phyloP scores from a whole-genome alignment of 2,113 vertebrate genomes.

The Puffinus mauretanicus region DNA sequence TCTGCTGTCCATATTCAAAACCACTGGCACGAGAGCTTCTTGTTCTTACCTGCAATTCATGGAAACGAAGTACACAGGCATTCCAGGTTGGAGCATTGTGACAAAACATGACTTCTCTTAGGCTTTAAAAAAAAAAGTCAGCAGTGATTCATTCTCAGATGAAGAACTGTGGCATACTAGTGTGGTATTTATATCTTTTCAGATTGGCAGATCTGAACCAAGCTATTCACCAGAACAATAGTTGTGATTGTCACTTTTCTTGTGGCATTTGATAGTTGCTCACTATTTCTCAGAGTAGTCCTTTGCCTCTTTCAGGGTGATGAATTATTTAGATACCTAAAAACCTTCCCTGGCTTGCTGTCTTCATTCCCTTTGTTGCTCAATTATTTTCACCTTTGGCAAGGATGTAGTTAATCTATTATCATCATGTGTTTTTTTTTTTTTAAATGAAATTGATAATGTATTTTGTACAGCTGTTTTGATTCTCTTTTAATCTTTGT shows the following conservation, averaged over 20 bases:
- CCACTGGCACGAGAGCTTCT: not conserved
- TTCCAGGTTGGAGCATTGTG: not conserved
- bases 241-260: not conserved
- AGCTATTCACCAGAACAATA: not conserved
- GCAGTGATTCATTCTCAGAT: not conserved
- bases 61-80: not conserved
- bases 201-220: not conserved
- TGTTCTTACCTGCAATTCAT: not conserved
- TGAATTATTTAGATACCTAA: not conserved
- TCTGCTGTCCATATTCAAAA: not conserved
- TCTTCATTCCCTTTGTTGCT: not conserved
- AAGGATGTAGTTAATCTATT: not conserved
- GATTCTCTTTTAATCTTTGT: not conserved
- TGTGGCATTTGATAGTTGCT: not conserved
- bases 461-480: not conserved
- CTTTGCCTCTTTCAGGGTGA: not conserved
- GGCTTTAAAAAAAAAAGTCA: not conserved
- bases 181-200: not conserved
- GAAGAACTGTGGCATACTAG: not conserved
- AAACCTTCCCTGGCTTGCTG: not conserved
- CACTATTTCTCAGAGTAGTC: not conserved
- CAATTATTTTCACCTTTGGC: not conserved
- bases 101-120: not conserved
- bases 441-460: not conserved
- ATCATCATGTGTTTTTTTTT: fast-evolving